A percentile compares a stretch with the other conserved stretches of the same genome.
phyloP scores from a whole-genome alignment of 2,888 invertebrate genomes.

The Koerneria pararmatus region DNA sequence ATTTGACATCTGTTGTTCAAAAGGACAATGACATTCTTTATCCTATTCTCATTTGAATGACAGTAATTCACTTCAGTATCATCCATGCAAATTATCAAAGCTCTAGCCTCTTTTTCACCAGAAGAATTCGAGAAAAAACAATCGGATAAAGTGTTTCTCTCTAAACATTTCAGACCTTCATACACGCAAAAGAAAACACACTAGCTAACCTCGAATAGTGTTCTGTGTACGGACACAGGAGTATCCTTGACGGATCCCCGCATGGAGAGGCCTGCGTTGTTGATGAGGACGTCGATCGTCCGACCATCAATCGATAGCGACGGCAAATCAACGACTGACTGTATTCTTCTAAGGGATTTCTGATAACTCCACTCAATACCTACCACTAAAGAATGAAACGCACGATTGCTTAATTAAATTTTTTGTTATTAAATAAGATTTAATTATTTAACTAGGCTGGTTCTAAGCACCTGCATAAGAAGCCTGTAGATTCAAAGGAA shows the following conservation, averaged over 20 bases:
- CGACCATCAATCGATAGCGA: conserved; percentile 36
- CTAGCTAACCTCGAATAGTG: too few species aligned
- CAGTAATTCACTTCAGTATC: not conserved
- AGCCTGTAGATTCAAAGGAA: too few species aligned
- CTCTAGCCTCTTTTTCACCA: too few species aligned
- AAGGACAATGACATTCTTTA: not conserved
- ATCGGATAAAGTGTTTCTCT: too few species aligned
- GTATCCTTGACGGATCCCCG: conserved; percentile 45
- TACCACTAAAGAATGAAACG: too few species aligned
- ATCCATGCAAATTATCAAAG: conserved; percentile 6
- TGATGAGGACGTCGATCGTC: conserved; percentile 54
- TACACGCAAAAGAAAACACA: not conserved
- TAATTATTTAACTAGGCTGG: too few species aligned
- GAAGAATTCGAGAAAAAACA: too few species aligned
- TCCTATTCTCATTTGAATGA: too few species aligned
- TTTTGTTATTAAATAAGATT: too few species aligned
- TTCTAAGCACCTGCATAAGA: too few species aligned
- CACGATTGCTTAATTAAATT: too few species aligned
- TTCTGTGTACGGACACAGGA: conserved; percentile 39
- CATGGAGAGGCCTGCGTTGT: conserved; percentile 53
- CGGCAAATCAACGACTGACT: conserved; percentile 35
- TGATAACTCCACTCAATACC: too few species aligned
- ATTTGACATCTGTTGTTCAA: not conserved
- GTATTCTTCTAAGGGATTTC: conserved; percentile 14
- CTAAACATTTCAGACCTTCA: not conserved